Evolutionary conservation across 2,113 vertebrate species (phyloP).

Genomic region (Lasiurus cinereus): DNA sequence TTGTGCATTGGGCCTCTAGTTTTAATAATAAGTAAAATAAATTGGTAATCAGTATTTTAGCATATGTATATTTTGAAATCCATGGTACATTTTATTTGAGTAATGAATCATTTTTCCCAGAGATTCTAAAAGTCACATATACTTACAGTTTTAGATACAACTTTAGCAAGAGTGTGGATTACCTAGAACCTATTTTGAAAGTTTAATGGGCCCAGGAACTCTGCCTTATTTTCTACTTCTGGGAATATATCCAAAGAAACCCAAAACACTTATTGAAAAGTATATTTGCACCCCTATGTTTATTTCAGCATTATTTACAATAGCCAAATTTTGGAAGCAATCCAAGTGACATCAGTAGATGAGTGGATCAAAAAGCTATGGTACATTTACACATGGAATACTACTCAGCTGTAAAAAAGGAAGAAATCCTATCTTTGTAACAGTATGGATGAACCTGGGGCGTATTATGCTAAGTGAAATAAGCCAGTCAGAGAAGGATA

Average conservation of each 20-base stretch:
- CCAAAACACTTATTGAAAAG: background rate
- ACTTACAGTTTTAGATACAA: background rate
- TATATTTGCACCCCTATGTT: background rate
- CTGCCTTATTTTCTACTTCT: background rate
- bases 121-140: background rate
- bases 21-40: background rate
- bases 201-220: background rate
- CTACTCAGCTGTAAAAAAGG: background rate
- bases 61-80: background rate
- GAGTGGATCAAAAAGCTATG: background rate
- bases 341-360: background rate
- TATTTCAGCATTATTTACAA: background rate
- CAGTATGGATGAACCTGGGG: background rate
- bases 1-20: too few species aligned
- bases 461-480: background rate
- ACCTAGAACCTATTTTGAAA: background rate
- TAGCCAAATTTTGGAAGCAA: background rate
- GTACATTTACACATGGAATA: background rate
- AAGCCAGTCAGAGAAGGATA: background rate
- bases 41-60: background rate
- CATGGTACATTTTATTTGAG: background rate
- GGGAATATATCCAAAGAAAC: background rate
- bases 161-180: background rate
- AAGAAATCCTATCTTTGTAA: background rate
- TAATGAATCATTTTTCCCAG: background rate